Evolutionary conservation across 1,140 invertebrate species (phyloP).

Genomic region (Schlechtendalia chinensis): DNA sequence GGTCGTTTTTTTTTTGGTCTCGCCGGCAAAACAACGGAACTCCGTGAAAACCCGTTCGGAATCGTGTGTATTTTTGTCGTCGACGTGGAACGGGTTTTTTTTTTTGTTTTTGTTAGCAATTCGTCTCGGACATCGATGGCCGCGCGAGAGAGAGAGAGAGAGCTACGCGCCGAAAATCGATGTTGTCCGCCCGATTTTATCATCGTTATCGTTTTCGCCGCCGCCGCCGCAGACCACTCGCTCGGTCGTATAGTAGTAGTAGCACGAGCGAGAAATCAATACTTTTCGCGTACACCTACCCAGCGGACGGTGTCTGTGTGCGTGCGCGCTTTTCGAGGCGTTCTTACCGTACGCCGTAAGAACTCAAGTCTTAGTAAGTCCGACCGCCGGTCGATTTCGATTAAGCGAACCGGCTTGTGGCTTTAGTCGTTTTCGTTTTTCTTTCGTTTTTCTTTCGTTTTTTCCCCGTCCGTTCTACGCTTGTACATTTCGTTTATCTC

Average conservation of each 20-base stretch:
- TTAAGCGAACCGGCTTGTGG: constrained; percentile 34
- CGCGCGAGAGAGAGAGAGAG: too few species aligned
- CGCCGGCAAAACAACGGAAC: too few species aligned
- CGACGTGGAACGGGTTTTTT: too few species aligned
- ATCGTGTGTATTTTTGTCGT: too few species aligned
- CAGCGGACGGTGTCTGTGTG: background rate
- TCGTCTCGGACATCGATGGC: background rate
- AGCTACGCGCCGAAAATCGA: too few species aligned
- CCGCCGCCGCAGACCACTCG: background rate
- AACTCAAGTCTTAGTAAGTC: constrained; percentile 19
- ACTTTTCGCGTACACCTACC: constrained; percentile 10
- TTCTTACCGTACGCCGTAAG: background rate
- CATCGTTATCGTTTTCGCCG: background rate
- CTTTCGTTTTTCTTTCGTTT: too few species aligned
- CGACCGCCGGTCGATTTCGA: background rate
- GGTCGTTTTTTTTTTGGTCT: too few species aligned
- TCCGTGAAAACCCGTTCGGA: too few species aligned
- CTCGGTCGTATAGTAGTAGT: background rate
- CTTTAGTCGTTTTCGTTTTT: constrained; percentile 14
- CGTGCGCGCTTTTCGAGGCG: background rate
- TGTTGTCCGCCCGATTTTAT: background rate
- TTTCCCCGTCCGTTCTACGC: background rate
- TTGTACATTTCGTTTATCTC: background rate
- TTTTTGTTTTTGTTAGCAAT: too few species aligned
- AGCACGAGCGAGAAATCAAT: constrained; percentile 19